Conservation (phyloP, 2,113 vertebrate species). For the Cyanoderma ruficeps region DNA sequence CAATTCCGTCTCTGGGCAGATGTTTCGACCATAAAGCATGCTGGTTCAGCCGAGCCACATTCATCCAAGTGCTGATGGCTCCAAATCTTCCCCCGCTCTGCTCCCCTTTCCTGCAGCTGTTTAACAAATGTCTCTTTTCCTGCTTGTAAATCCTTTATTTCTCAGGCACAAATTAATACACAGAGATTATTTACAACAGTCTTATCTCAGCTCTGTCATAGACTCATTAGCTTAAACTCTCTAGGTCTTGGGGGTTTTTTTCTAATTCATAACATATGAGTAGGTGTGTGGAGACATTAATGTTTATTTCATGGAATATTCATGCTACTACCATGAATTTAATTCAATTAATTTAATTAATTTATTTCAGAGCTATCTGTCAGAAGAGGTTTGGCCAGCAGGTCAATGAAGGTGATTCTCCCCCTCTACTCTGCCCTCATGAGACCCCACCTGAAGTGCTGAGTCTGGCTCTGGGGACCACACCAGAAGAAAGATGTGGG, state of each 20-base stretch:
- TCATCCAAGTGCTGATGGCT: too few relatives aligned
- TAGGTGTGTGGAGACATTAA: not conserved
- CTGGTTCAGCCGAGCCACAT: too few relatives aligned
- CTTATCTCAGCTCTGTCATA: not conserved
- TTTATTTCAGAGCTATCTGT: not conserved
- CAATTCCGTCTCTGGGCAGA: too few relatives aligned
- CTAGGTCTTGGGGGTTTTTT: not conserved
- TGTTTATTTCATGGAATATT: not conserved
- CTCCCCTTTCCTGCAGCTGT: too few relatives aligned
- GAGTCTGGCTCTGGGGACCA: too few relatives aligned
- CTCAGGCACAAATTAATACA: too few relatives aligned
- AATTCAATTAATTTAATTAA: too few relatives aligned
- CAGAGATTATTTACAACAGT: too few relatives aligned
- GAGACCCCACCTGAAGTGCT: rapidly evolving
- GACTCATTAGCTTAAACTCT: not conserved
- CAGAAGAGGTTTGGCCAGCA: not conserved
- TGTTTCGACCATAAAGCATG: too few relatives aligned
- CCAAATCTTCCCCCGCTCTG: too few relatives aligned
- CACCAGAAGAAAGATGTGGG: not conserved
- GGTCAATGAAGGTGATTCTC: not conserved
- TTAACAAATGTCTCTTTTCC: too few relatives aligned
- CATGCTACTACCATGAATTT: not conserved
- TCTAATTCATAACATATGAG: not conserved
- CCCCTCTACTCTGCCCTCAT: not conserved
- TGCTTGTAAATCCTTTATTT: too few relatives aligned